Evolutionary conservation across 1,140 invertebrate species (phyloP).

Genomic region (Drosophila takahashii): DNA sequence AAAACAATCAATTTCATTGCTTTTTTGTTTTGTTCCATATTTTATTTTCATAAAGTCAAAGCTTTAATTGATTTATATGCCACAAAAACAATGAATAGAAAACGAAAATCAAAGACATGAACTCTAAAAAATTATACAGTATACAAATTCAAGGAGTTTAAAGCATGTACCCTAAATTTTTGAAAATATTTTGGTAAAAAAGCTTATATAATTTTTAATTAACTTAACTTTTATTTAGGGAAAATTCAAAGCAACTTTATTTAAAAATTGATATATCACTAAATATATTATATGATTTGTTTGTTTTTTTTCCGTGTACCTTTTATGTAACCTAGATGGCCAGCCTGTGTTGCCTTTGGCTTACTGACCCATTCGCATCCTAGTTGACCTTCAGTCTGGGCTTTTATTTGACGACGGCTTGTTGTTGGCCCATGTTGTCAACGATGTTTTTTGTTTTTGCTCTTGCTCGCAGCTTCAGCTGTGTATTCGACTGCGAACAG

Average conservation of each 20-base stretch:
- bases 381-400: slow-evolving; percentile 49
- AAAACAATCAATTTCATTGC: slow-evolving; percentile 6
- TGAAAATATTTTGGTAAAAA: no score
- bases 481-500: slow-evolving; percentile 53
- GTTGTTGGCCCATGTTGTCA: slow-evolving; percentile 38
- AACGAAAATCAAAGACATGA: neutral
- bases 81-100: neutral
- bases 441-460: slow-evolving; percentile 14
- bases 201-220: no score
- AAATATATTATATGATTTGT: no score
- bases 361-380: slow-evolving; percentile 39
- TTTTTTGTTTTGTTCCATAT: neutral
- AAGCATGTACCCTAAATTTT: no score
- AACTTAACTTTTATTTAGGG: no score
- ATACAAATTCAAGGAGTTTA: no score
- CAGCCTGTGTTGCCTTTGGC: slow-evolving; percentile 6
- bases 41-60: slow-evolving; percentile 1
- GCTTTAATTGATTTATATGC: neutral
- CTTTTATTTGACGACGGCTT: slow-evolving; percentile 51
- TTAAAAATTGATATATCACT: no score
- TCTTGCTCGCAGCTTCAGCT: slow-evolving; percentile 15
- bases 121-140: no score
- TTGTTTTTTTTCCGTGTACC: slow-evolving; percentile 3
- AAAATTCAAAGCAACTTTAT: no score
- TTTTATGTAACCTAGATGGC: slow-evolving; percentile 19